Base-by-base conservation (phyloP, 2,797 vertebrate genomes). In the Discoglossus pictus region DNA sequence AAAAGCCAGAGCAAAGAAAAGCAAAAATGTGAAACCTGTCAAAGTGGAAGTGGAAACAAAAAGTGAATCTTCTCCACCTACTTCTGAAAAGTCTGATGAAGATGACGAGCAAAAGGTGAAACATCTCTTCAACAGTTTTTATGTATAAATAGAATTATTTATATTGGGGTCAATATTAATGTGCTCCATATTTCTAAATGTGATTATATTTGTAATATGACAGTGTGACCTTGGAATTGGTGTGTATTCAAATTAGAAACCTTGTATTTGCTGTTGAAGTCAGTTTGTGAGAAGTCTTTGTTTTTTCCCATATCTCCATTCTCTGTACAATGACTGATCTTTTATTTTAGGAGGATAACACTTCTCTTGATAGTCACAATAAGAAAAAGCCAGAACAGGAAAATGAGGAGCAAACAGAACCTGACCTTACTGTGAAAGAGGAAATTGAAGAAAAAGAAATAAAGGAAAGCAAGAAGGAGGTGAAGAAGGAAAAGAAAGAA, bases 81-180 rank as follows among this genome's bases (percentile, higher is more conserved):
- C 85, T 0, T 97, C 96, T 1, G 97, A 97, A 75, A 97, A 95
- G 78, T 92, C 92, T 64, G 94, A 96, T 3, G 96, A 98, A 5
- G 93, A 94, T 1, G 92, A 92, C 1, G 93, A 96, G 1, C 91
- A 95, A 9, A 79, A 87, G 2, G 59, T n/a, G 65, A 67, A n/a
- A n/a, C n/a, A n/a, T n/a, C n/a, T n/a, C n/a, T n/a, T n/a, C n/a
- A n/a, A n/a, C n/a, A n/a, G n/a, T n/a, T n/a, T n/a, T n/a, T n/a
- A n/a, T n/a, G n/a, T n/a, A n/a, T n/a, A n/a, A n/a, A n/a, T n/a
- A n/a, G n/a, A n/a, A n/a, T n/a, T n/a, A n/a, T n/a, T n/a, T n/a
- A n/a, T n/a, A n/a, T n/a, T n/a, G n/a, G n/a, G n/a, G n/a, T n/a
- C n/a, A n/a, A n/a, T n/a, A n/a, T n/a, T n/a, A n/a, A n/a, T n/a